These are phyloP conservation scores for Trichogramma evanescens DNA, from an alignment of 2,888 invertebrate genomes.

Conservation along the genomic window DNA sequence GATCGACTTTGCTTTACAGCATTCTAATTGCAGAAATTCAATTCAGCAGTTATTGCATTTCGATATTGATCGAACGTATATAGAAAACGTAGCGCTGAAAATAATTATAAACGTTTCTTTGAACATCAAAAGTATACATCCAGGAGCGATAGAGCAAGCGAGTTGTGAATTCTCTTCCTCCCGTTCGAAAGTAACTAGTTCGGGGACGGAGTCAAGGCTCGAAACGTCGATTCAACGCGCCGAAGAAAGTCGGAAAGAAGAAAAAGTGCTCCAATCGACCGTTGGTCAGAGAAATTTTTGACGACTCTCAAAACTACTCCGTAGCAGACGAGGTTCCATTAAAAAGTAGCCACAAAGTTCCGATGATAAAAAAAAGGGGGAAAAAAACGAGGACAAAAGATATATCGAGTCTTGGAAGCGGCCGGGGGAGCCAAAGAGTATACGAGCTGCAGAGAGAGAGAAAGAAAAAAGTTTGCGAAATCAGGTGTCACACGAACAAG, in stretches of 20 bases:
- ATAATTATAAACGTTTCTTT: no score
- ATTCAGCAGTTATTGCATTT: no score
- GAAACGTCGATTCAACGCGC: no score
- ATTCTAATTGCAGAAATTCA: no score
- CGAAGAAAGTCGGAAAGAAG: not conserved
- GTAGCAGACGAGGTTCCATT: conserved; percentile 2
- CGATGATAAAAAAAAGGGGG: not conserved
- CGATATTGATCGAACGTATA: no score
- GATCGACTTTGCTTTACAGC: no score
- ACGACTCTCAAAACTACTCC: conserved; percentile 1
- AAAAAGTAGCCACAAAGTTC: conserved; percentile 13
- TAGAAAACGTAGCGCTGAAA: no score
- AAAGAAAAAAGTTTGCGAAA: conserved; percentile 13
- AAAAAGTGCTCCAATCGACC: not conserved
- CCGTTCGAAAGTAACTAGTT: no score
- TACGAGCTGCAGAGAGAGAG: not conserved
- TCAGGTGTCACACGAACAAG: conserved; percentile 26
- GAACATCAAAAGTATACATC: no score
- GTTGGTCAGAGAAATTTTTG: conserved; percentile 12
- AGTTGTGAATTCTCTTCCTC: no score
- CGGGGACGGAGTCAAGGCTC: no score
- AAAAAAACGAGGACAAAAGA: not conserved
- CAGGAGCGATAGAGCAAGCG: no score
- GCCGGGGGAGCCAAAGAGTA: not conserved
- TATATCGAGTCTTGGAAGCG: not conserved